A percentile compares a stretch with the other conserved stretches of the same genome.
These are phyloP conservation scores for Naja naja DNA, from an alignment of 2,113 vertebrate genomes.

Conservation along the genomic window DNA sequence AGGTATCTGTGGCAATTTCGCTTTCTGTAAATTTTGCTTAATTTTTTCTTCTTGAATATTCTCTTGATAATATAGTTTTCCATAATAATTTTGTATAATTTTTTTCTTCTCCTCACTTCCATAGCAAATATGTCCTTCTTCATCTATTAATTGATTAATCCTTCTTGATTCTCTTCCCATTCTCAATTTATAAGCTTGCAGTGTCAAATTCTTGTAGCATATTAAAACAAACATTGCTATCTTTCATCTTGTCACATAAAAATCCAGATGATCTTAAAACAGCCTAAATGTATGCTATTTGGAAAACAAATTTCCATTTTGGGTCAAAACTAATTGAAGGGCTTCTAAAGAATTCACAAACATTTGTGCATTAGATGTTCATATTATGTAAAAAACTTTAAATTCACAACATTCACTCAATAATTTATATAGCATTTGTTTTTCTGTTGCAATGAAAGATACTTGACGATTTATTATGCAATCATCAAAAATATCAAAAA, in stretches of 20 bases:
- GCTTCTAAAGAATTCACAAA: background rate
- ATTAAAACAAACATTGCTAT: background rate
- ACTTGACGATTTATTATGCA: background rate
- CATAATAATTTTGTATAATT: no score
- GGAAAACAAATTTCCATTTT: background rate
- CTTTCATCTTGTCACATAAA: background rate
- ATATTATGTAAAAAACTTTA: background rate
- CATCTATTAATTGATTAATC: no score
- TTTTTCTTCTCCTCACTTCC: no score
- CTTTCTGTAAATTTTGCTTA: no score
- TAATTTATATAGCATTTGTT: background rate
- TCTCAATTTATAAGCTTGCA: no score
- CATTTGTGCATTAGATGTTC: background rate
- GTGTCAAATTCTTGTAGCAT: background rate
- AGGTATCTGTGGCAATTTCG: no score
- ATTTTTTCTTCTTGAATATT: no score
- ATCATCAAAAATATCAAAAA: background rate
- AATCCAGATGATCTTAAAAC: background rate
- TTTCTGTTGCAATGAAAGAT: background rate
- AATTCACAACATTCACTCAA: background rate
- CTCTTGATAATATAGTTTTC: no score
- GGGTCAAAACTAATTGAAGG: background rate
- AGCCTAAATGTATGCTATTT: background rate
- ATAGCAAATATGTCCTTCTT: no score
- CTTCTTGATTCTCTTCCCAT: no score